Evolutionary conservation across 2,888 invertebrate genomes (phyloP).

Genomic region (Catocala sponsa): DNA sequence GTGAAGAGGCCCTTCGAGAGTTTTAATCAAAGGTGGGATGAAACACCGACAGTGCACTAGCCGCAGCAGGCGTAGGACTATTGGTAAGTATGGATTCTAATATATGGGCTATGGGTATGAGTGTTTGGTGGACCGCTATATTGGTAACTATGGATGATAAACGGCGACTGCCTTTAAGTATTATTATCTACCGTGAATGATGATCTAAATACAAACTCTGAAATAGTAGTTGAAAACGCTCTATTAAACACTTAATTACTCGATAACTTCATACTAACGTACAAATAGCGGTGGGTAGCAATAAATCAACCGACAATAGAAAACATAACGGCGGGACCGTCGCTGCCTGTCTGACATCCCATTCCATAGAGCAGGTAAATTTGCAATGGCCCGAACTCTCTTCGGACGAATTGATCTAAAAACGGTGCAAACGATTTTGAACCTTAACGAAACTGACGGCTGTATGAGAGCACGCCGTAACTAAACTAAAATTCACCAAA

Average conservation of each 20-base stretch:
- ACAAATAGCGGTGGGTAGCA: conserved; percentile 15
- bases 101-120: no score
- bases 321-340: conserved; percentile 49
- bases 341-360: conserved; percentile 59
- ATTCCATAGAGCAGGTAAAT: conserved; percentile 74
- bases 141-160: no score
- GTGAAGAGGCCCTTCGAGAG: no score
- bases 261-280: conserved; percentile 20
- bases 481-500: conserved; percentile 53
- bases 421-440: conserved; percentile 60
- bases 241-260: conserved; percentile 13
- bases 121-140: no score
- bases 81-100: no score
- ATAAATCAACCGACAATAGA: conserved; percentile 50
- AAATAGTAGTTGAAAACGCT: conserved; percentile 24
- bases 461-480: conserved; percentile 35
- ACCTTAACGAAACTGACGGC: conserved; percentile 52
- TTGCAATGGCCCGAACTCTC: conserved; percentile 69
- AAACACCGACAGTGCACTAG: no score
- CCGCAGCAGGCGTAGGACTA: no score
- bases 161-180: no score
- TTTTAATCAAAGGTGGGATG: no score
- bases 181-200: no score
- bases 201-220: not conserved
- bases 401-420: conserved; percentile 56